Evolutionary conservation across 64 coral and sea anemone species (phyloP), one percentile per base, ranked within the genome.

Genomic region (Stylophora pistillata): DNA sequence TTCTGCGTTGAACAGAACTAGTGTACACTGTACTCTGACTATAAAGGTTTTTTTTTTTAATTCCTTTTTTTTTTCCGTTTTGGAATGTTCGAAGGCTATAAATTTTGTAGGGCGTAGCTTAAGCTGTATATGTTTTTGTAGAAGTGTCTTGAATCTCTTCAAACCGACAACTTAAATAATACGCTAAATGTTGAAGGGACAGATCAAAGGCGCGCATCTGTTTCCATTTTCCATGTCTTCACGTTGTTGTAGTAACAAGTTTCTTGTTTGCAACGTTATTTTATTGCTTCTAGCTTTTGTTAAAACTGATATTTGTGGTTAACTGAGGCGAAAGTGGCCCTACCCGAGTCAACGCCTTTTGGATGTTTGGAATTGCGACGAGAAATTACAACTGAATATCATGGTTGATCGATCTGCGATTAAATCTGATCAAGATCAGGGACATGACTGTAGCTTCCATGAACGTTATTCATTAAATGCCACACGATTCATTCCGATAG

Each of bases 281-380:
- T 68, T 20, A 41, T 18, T 23, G 79, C 10, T n/a, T 1, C 29
- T 83, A 20, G 25, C 68, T 32, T 61, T 4, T 32, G 34, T 34
- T 34, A 15, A 2, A 81, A 18, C 23, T 15, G 26, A 9, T 37
- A 66, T n/a, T 32, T 23, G 32, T 12, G 27, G 30, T 28, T 10
- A 33, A 47, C 37, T 47, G 37, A 47, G 7, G 37, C 37, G 37
- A 47, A 47, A 47, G n/a, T 47, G 37, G 7, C 37, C 37, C 37
- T 78, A 16, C 18, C 15, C 18, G 18, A 25, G 32, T 83, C 23
- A 5, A 69, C 59, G 59, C 32, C 33, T 53, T 69, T 83, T 4
- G 30, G 20, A 83, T 83, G 79, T 52, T 83, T 83, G 53, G 61
- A 34, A 68, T 83, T 52, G 61, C 79, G 30, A 69, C 53, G 58